Evolutionary conservation across 2,888 invertebrate genomes (phyloP), one percentile per base, ranked within the genome.

Genomic region (Junonia oenone): DNA sequence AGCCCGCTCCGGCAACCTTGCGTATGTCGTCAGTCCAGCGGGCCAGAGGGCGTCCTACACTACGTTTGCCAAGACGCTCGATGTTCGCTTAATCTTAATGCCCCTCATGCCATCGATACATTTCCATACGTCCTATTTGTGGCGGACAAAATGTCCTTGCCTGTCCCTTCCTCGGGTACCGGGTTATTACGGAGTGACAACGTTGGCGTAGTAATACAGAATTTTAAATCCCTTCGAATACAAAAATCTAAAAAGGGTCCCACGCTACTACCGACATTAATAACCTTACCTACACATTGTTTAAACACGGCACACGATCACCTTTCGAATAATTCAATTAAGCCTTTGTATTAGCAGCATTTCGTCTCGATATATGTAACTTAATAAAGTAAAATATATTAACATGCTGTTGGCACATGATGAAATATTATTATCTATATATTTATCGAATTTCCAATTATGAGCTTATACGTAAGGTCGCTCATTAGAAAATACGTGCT

Each of bases 401-500:
- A 22, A 40, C 22, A 48, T 15, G 22, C 46, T 31, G 22, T 31
- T 46, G 47, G 27, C 37, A 40, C 22, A 51, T 26, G 8, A 22
- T 45, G 35, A 43, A 51, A 33, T 47, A 43, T 47, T 2, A n/a
- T 40, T 46, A 46, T 43, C 38, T n/a, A 45, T 55, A 35, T 49
- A 45, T 49, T 51, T 19, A 22, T 45, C 51, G 37, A 51, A 48
- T 48, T 51, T 48, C 17, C 55, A 51, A 57, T 58, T 45, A 58
- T 8, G 45, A 31, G 31, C 51, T 27, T 29, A 26, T 27, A 49
- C 29, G 45, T 51, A 47, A 47, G 48, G 27, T 31, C n/a, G 14
- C 35, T 47, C 47, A 47, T 51, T 56, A 52, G 56, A 51, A 47
- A 54, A 47, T 48, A 58, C 55, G 58, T 58, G 58, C 27, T 43